Base-by-base conservation (phyloP, 2,797 vertebrate genomes). In the Cuniculus paca region DNA sequence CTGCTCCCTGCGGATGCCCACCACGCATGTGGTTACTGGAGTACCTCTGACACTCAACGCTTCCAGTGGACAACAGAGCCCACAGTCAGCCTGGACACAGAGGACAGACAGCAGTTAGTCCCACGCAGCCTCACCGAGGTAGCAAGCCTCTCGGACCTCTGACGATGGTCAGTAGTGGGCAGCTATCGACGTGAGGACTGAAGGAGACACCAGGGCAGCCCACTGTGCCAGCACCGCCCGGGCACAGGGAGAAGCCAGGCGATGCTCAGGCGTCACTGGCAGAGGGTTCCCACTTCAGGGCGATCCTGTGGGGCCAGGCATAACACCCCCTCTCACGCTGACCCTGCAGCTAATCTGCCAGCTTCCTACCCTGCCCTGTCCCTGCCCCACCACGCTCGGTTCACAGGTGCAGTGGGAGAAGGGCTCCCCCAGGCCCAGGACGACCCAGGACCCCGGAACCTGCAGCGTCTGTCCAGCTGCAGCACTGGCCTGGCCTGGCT, bases 401-500 rank as follows among this genome's bases (percentile, higher is more conserved):
- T 54, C 39, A 92, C 58, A 94, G 28, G 77, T 95, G 60, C 26
- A 28, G 74, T n/a, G 48, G 24, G 74, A 83, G 42, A 75, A 63
- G 86, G 88, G 84, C 28, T 86, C 80, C 63, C 96, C 81, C 26
- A 12, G 36, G 92, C 77, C 26, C 88, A 84, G 82, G 11, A 84
- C 36, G 1, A 65, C 93, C 88, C 94, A 89, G 93, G 11, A 92
- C 34, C 92, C 2, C 52, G 65, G 75, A 78, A 50, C 8, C 34
- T 78, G 22, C 42, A 75, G 45, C 48, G 95, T 10, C 58, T 24
- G 24, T 78, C 75, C 17, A 75, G 17, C 34, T 19, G 83, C 68
- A 81, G 54, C 24, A 81, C 17, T 83, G 90, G 79, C 91, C 78
- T 90, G 42, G 84, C 95, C 97, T 97, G 97, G 95, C 70, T 52